Evolutionary conservation across 2,113 vertebrate genomes (phyloP).

Genomic region (Sylvia atricapilla): DNA sequence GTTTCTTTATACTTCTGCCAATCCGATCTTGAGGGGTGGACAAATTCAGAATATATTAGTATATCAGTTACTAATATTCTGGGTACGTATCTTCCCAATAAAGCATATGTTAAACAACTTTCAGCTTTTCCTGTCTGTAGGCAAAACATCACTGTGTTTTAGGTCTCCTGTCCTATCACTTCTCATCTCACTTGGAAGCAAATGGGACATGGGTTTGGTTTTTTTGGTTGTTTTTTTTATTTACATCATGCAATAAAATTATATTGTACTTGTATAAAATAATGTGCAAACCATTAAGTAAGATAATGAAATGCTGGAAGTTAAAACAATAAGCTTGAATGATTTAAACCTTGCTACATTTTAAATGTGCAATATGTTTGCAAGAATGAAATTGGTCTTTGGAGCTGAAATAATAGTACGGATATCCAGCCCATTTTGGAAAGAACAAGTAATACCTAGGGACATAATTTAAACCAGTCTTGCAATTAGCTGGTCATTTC

Average conservation of each 20-base stretch:
- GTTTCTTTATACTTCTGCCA: background rate
- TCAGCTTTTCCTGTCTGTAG: background rate
- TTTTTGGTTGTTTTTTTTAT: background rate
- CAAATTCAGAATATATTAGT: background rate
- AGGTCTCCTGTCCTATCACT: background rate
- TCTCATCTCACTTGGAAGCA: slow-evolving; percentile 9
- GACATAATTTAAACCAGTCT: slow-evolving; percentile 36
- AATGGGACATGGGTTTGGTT: background rate
- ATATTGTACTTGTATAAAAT: slow-evolving; percentile 27
- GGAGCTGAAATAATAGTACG: slow-evolving; percentile 43
- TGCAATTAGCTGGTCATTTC: slow-evolving; percentile 54
- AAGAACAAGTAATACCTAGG: slow-evolving; percentile 41
- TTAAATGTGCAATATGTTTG: slow-evolving; percentile 57
- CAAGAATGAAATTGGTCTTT: slow-evolving; percentile 56
- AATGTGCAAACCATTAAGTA: slow-evolving; percentile 53
- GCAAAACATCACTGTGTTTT: background rate
- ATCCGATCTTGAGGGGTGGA: background rate
- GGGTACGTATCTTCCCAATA: background rate
- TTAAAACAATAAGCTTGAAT: slow-evolving; percentile 48
- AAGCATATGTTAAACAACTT: background rate
- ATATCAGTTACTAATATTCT: background rate
- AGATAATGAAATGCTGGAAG: slow-evolving; percentile 40
- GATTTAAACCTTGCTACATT: slow-evolving; percentile 50
- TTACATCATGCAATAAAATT: slow-evolving; percentile 8
- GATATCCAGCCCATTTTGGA: slow-evolving; percentile 35